Base-by-base conservation (phyloP, 1,140 invertebrate genomes). In the Paracyclopina nana region DNA sequence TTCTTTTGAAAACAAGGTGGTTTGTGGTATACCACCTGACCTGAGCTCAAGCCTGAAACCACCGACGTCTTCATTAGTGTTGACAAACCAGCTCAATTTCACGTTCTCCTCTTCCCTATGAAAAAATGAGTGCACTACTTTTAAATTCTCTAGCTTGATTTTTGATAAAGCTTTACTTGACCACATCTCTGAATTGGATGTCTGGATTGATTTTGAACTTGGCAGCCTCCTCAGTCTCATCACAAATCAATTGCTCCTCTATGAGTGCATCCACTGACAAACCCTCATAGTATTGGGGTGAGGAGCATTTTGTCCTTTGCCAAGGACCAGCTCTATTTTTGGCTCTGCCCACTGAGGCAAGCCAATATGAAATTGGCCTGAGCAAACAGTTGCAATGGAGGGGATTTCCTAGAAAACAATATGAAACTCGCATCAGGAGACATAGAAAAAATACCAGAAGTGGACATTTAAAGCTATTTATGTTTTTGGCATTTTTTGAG, bases 11-110 rank as follows among this genome's bases (percentile, higher is more conserved):
- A 38, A 16, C n/a, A 50, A n/a, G 2, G 48, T 50, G 9, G 16
- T 28, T 14, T 22, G 45, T 50, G 25, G 25, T 14, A 30, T 18
- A 14, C n/a, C 18, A n/a, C n/a, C 20, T 9, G 18, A 12, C 18
- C 34, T 41, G 9, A 50, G 14, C 25, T 50, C 48, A 12, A 50
- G 30, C 16, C 48, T n/a, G 48, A 50, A 50, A 38, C 38, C 48
- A 9, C 12, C 48, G 11, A 50, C 48, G 25, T 50, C 48, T 18
- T 50, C 48, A 38, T 50, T 50, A 9, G 48, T 50, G 25, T 41
- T 50, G 11, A 50, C 48, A 24, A 31, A 38, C 48, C 48, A 50
- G 34, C 12, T 14, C 29, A 50, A 44, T 25, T 44, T 44, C 14
- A 44, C 12, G 24, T 18, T 14, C n/a, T 25, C 42, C 5, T 25